Evolutionary conservation across 2,797 vertebrate genomes (phyloP).

Genomic region (Spinus olivaceus): DNA sequence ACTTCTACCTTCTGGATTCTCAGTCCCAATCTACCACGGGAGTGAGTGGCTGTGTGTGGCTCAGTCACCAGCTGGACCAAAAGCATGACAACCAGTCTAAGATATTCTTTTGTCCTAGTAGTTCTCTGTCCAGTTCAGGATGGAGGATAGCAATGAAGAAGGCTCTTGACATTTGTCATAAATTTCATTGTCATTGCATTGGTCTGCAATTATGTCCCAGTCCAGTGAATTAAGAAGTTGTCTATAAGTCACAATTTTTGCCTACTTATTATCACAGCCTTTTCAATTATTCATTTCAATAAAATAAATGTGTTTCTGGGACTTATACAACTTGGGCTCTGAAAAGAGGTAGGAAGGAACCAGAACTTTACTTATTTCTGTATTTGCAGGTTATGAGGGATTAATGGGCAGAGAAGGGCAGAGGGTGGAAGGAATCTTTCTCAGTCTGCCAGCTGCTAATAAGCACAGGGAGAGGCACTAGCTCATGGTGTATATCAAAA

Average conservation of each 20-base stretch:
- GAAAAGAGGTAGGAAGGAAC: background rate
- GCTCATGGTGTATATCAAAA: background rate
- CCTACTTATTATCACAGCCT: background rate
- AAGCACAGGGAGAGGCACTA: background rate
- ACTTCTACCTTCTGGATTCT: background rate
- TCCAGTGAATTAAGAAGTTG: background rate
- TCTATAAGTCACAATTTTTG: background rate
- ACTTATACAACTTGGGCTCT: background rate
- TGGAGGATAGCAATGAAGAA: background rate
- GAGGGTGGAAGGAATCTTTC: background rate
- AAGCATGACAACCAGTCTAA: accelerated
- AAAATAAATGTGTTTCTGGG: background rate
- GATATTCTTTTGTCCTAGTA: background rate
- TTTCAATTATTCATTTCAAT: background rate
- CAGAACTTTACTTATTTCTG: background rate
- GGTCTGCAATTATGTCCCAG: background rate
- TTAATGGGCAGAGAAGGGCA: background rate
- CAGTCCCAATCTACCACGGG: background rate
- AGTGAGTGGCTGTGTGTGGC: background rate
- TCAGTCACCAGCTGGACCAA: background rate
- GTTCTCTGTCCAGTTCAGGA: background rate
- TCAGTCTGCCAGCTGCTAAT: background rate
- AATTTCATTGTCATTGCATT: background rate
- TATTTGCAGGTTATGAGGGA: background rate
- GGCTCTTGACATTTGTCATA: background rate